Evolutionary conservation across 2,797 vertebrate species (phyloP), one percentile per base, ranked within the genome.

Genomic region (Cynopterus sphinx): DNA sequence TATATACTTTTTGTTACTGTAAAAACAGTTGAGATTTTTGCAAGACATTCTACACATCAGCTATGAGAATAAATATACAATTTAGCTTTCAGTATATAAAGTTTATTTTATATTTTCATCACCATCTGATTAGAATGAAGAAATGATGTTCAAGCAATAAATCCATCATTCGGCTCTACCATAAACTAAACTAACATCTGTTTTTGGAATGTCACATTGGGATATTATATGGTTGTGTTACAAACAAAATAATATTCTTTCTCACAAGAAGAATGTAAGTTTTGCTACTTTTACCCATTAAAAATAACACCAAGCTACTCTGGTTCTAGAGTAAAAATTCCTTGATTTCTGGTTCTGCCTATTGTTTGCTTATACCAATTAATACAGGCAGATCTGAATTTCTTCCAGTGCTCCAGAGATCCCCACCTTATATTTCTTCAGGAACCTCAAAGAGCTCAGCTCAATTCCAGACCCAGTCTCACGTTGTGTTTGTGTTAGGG

Each of bases 101-200:
- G 28, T 79, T 94, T 77, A 93, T 91, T 89, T 96, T 57, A 41
- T 13, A 79, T n/a, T 95, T 96, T 92, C 33, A 94, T 68, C 49
- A 89, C 39, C 2, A 24, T 91, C 70, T 93, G 16, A 39, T 87
- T 92, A 92, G 33, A 94, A 95, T 36, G 81, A 93, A n/a, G 9
- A 87, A 94, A 95, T 65, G 16, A 78, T 79, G 89, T 84, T 75
- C 51, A 79, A 79, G 53, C 78, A 97, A 94, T 94, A 94, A 89
- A 90, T 53, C 43, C 49, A 94, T 85, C 73, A 92, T 86, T 92
- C 79, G 87, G n/a, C 22, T 95, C 53, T 82, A 84, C 31, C 57
- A 85, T 89, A 90, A 94, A 93, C 2, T 43, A 24, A 93, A 95
- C 13, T 63, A 84, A 41, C 51, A n/a, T 70, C 36, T 95, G 53